Conservation (phyloP, 2,797 vertebrate species). For the Periparus ater region DNA sequence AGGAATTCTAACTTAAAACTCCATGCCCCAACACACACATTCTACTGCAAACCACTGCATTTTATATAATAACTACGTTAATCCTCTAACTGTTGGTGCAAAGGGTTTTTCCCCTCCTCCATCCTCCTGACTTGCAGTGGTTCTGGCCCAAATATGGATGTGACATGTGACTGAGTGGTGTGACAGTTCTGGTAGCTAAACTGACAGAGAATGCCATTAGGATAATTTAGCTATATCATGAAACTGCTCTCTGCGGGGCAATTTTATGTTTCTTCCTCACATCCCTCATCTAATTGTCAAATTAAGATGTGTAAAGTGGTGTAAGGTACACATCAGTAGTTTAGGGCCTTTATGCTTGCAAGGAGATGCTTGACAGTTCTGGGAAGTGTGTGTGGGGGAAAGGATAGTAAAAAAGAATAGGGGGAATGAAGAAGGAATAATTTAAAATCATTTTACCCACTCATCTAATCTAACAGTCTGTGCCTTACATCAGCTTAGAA, state of each 20-base stretch:
- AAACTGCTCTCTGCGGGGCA: neutral
- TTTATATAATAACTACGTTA: neutral
- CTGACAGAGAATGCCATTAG: neutral
- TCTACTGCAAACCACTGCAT: neutral
- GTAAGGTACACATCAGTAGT: neutral
- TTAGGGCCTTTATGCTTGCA: neutral
- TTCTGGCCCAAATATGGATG: neutral
- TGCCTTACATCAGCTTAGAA: neutral
- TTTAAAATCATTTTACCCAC: neutral
- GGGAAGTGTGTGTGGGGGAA: rapidly evolving
- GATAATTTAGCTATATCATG: slow-evolving; percentile 1
- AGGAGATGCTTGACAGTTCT: neutral
- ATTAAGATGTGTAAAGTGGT: neutral
- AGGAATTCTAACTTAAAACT: neutral
- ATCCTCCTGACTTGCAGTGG: neutral
- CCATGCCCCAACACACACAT: neutral
- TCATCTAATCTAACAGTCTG: neutral
- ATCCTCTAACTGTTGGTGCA: neutral
- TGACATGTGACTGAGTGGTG: neutral
- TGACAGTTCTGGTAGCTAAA: neutral
- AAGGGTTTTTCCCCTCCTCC: neutral
- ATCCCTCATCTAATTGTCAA: neutral
- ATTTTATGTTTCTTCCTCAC: neutral
- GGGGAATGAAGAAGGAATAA: neutral
- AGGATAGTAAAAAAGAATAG: neutral